Conservation (phyloP, 1,140 invertebrate species). For the Spodoptera frugiperda region DNA sequence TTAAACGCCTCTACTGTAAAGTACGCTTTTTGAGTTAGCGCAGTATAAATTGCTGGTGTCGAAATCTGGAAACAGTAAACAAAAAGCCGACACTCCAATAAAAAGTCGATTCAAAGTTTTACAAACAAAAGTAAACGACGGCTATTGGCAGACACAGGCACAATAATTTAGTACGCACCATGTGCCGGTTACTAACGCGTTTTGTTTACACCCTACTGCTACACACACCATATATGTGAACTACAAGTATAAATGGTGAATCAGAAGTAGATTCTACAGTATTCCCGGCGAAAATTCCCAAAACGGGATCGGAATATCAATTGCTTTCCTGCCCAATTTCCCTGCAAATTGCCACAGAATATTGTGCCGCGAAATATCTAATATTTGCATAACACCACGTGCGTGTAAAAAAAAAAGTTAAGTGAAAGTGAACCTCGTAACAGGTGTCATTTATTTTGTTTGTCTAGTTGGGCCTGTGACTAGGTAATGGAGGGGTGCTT, state of each 20-base stretch:
- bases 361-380: constrained; percentile 69
- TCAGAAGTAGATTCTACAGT: constrained; percentile 66
- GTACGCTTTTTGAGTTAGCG: too few relatives aligned
- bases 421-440: constrained; percentile 66
- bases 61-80: background rate
- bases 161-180: constrained; percentile 27
- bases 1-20: too few relatives aligned
- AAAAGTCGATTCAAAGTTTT: constrained; percentile 16
- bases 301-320: constrained; percentile 71
- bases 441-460: constrained; percentile 68
- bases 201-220: constrained; percentile 47
- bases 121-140: constrained; percentile 15
- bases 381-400: constrained; percentile 70
- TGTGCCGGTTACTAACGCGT: constrained; percentile 17
- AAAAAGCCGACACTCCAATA: constrained; percentile 7
- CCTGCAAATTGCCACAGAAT: constrained; percentile 70
- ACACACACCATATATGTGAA: constrained; percentile 51
- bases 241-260: constrained; percentile 56
- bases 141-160: constrained; percentile 29
- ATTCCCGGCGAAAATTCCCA: constrained; percentile 63
- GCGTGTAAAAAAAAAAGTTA: constrained; percentile 64
- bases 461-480: constrained; percentile 15
- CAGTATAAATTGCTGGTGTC: too few relatives aligned
- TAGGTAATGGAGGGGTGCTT: too few relatives aligned
- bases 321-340: constrained; percentile 71